Evolutionary conservation across 2,113 vertebrate genomes (phyloP).

Genomic region (Poecilia latipinna): DNA sequence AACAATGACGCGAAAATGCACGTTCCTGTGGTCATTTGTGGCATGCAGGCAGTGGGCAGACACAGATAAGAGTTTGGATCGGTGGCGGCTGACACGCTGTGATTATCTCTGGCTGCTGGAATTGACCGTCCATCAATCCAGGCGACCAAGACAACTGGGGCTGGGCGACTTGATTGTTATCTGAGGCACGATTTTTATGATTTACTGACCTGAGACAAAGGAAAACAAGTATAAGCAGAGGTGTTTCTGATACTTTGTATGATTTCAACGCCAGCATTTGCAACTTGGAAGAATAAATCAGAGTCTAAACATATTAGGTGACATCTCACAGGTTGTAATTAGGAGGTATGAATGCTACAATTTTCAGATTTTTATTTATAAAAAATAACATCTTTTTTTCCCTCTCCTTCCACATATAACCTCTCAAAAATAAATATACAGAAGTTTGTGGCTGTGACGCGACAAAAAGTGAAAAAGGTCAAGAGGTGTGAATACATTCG

Average conservation of each 20-base stretch:
- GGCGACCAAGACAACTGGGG: conserved; percentile 50
- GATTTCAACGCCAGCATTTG: background rate
- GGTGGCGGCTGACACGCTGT: conserved; percentile 75
- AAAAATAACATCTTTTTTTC: background rate
- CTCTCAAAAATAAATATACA: background rate
- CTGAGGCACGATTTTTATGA: conserved; percentile 63
- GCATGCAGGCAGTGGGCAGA: conserved; percentile 68
- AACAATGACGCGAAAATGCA: conserved; percentile 67
- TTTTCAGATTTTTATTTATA: background rate
- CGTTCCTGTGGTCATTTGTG: conserved; percentile 72
- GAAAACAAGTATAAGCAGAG: background rate
- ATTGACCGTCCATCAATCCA: conserved; percentile 79
- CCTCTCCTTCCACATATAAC: background rate
- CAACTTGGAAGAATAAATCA: background rate
- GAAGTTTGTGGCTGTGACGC: background rate
- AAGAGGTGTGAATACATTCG: background rate
- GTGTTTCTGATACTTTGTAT: background rate
- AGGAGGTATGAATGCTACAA: background rate
- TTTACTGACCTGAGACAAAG: conserved; percentile 63
- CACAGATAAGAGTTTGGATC: conserved; percentile 80
- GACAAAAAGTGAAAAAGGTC: background rate
- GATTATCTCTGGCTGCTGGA: conserved; percentile 74
- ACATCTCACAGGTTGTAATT: background rate
- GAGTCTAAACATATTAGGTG: background rate
- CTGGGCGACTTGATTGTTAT: conserved; percentile 64